Conservation (phyloP, 1,140 invertebrate genomes). For the Ladona fulva region DNA sequence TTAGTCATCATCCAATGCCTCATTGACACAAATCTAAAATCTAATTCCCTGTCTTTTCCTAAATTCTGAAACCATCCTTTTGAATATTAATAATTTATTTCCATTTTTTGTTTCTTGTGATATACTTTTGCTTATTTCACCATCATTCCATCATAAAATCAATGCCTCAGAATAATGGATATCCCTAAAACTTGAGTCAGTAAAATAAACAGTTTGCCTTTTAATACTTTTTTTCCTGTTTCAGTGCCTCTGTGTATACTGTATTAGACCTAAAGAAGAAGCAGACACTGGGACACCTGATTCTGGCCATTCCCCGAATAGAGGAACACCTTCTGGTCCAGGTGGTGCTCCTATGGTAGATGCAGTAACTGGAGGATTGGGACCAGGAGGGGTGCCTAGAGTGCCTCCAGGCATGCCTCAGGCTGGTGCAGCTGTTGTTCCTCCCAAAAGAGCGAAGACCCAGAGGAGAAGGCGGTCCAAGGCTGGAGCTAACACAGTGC, state of each 20-base stretch:
- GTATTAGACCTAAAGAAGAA: slow-evolving; percentile 39
- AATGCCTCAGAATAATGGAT: no score
- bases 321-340: slow-evolving; percentile 35
- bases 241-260: slow-evolving; percentile 10
- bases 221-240: not conserved
- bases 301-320: slow-evolving; percentile 46
- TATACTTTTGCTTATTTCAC: no score
- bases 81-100: no score
- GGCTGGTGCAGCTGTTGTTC: not conserved
- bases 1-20: no score
- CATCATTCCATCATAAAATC: no score
- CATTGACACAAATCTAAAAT: no score
- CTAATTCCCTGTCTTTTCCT: no score
- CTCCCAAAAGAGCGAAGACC: not conserved
- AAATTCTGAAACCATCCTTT: no score
- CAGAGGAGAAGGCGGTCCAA: not conserved
- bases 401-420: not conserved
- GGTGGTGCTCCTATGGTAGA: slow-evolving; percentile 25
- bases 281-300: slow-evolving; percentile 47
- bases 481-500: not conserved
- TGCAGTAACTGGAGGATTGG: not conserved
- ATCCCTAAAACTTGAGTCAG: no score
- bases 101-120: no score
- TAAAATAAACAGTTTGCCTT: no score
- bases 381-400: not conserved